phyloP scores from a whole-genome alignment of 2,888 invertebrate species.

The Holacanthella duospinosa region DNA sequence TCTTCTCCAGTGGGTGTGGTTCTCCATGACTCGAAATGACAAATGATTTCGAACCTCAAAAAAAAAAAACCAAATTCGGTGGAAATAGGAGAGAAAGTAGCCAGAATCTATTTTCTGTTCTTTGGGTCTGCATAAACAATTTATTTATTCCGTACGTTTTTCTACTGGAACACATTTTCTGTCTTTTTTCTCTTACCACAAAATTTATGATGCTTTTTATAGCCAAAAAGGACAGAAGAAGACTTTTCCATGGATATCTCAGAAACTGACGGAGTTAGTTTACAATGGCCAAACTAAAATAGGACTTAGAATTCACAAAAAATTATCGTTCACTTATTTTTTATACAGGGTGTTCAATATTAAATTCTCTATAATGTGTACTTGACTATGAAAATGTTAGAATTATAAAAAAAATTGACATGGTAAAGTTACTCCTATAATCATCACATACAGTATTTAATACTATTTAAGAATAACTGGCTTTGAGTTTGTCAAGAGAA shows the following conservation, averaged over 20 bases:
- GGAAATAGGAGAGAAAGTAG: neutral
- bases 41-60: neutral
- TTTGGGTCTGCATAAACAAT: slow-evolving; percentile 20
- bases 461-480: too few relatives aligned
- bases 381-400: too few relatives aligned
- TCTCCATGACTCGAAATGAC: neutral
- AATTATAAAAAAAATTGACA: too few relatives aligned
- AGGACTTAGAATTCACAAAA: too few relatives aligned
- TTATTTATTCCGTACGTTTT: slow-evolving; percentile 17
- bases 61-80: neutral
- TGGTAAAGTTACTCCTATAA: too few relatives aligned
- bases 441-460: too few relatives aligned
- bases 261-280: too few relatives aligned
- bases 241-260: neutral
- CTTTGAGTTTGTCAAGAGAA: too few relatives aligned
- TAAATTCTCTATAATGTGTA: too few relatives aligned
- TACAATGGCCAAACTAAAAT: too few relatives aligned
- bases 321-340: too few relatives aligned
- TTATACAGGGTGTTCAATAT: too few relatives aligned
- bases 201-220: slow-evolving; percentile 15
- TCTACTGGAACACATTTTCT: slow-evolving; percentile 14
- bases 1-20: neutral
- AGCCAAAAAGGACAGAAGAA: neutral
- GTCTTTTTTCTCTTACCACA: slow-evolving; percentile 12
- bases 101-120: slow-evolving; percentile 18